phyloP scores from a whole-genome alignment of 30 jellyfish, hydroid and myxozoan species.

The Turritopsis dohrnii region DNA sequence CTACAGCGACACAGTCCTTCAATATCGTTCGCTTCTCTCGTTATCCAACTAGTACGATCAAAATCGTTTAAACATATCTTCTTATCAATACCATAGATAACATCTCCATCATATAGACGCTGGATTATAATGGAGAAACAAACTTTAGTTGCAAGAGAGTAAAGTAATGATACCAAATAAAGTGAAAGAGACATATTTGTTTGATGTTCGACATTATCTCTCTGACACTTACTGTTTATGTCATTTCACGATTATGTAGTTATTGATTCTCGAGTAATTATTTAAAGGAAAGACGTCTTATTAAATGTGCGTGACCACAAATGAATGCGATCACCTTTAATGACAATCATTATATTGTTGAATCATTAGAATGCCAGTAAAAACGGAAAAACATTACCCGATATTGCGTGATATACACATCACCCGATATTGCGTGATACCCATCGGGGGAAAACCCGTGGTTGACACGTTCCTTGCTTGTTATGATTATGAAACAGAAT shows the following conservation, averaged over 20 bases:
- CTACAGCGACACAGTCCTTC: neutral
- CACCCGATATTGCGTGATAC: too few species aligned
- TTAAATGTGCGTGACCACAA: neutral
- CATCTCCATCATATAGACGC: neutral
- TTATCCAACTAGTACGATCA: neutral
- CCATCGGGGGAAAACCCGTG: too few species aligned
- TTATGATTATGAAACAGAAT: too few species aligned
- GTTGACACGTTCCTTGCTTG: too few species aligned
- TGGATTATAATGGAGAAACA: neutral
- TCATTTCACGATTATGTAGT: neutral
- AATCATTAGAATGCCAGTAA: neutral
- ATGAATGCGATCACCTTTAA: neutral
- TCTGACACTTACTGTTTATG: neutral
- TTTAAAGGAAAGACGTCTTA: neutral
- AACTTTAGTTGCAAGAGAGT: neutral
- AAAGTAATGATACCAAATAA: neutral
- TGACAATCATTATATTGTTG: neutral
- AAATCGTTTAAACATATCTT: neutral
- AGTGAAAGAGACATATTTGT: too few species aligned
- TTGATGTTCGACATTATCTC: neutral
- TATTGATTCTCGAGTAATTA: neutral
- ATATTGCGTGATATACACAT: too few species aligned
- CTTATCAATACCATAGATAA: neutral
- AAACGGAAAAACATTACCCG: neutral
- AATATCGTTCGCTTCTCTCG: neutral